Conservation (phyloP, 1,140 invertebrate genomes). For the Cherax quadricarinatus region DNA sequence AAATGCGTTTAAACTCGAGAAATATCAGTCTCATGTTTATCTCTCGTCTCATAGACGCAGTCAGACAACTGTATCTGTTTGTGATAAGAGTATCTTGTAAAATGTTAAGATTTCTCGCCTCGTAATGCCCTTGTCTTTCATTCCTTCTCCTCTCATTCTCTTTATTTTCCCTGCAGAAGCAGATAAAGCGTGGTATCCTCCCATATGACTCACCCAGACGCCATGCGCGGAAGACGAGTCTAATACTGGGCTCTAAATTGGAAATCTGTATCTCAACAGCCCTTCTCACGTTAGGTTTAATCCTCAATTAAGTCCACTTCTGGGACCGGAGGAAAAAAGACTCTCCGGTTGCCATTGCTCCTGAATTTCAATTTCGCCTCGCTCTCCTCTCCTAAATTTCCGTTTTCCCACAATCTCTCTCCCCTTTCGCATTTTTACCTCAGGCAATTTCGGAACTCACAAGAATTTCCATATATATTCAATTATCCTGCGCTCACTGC, state of each 20-base stretch:
- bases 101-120: no score
- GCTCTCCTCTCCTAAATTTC: background rate
- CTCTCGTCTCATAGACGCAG: no score
- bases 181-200: no score
- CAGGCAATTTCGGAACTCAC: background rate
- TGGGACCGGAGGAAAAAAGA: background rate
- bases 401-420: background rate
- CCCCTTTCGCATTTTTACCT: background rate
- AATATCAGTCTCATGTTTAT: no score
- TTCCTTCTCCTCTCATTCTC: no score
- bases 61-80: no score
- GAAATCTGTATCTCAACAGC: background rate
- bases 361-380: background rate
- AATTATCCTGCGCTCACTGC: background rate
- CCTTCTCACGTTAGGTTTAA: background rate
- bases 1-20: no score
- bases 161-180: no score
- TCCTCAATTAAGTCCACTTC: constrained; percentile 10
- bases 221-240: no score
- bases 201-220: no score
- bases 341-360: background rate
- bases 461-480: constrained; percentile 4
- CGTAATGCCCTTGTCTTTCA: no score
- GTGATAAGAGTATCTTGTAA: no score
- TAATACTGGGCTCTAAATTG: background rate